Evolutionary conservation across 2,888 invertebrate genomes (phyloP), one percentile per base, ranked within the genome.

Genomic region (Mayetiola destructor): DNA sequence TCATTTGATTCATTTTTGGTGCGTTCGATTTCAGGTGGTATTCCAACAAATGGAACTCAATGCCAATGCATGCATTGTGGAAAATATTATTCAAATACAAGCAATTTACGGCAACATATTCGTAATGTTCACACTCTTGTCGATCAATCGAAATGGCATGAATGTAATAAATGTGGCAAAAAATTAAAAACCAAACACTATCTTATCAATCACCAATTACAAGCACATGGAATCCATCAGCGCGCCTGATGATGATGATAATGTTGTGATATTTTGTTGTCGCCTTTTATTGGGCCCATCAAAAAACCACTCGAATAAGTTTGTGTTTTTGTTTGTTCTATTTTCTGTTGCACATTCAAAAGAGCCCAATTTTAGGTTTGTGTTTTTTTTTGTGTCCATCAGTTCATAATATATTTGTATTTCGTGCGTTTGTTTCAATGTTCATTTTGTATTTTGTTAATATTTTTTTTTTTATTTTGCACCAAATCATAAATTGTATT

Each of bases 141-240:
- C 65, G 78, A 81, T 67, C 78, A 80, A 67, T 81, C 82, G 69
- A 78, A 80, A 69, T 82, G 83, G 81, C 80, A 80, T 68, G 79
- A 80, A 67, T 84, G 84, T 74, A 78, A 79, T 69, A 79, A 82
- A 68, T 83, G 84, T 76, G 82, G 82, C 67, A 83, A 83, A 74
- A 80, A 79, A 69, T 82, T 82, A 77, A 84, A 84, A 75, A 84
- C 84, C 66, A 81, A 82, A 73, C 84, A 84, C 73, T 84, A 84
- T 72, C 77, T 84, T 68, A 82, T 82, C 76, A 83, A 83, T 74
- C 83, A 84, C 72, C 81, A 83, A 70, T 78, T 83, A 64, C 83
- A 83, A 74, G 81, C 82, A 62, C 84, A 84, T 73, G 83, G 84
- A 64, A 82, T 83, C 65, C 79, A 82, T 64, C 83, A 83, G 72